phyloP scores from a whole-genome alignment of 23 tunicate species.

The Halocynthia roretzi region DNA sequence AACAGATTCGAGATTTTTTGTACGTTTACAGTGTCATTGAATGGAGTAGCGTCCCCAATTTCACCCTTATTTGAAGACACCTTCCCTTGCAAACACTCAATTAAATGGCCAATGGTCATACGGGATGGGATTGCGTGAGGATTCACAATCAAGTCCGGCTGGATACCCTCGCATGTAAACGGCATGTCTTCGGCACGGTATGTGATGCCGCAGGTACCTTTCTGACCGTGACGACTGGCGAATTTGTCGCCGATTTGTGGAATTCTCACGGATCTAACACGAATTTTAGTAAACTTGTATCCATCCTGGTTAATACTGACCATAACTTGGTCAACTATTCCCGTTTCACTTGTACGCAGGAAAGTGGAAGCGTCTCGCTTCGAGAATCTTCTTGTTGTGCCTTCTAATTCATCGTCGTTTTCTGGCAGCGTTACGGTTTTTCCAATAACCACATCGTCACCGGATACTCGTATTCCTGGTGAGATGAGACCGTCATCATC shows the following conservation, averaged over 20 bases:
- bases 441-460: constrained; percentile 98
- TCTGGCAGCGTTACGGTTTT: constrained; percentile 93
- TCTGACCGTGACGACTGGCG: constrained; percentile 99
- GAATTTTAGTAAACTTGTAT: constrained; percentile 91
- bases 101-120: constrained; percentile 99
- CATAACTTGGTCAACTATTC: constrained; percentile 99
- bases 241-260: constrained; percentile 99
- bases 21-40: constrained; percentile 97
- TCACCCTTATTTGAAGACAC: constrained; percentile 99
- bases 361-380: constrained; percentile 96
- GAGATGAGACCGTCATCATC: constrained; percentile 97
- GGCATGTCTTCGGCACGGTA: constrained; percentile 98
- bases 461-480: constrained; percentile 99
- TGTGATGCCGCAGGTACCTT: constrained; percentile 97
- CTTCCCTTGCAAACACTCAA: constrained; percentile 96
- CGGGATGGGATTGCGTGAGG: constrained; percentile 99
- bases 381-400: constrained; percentile 53
- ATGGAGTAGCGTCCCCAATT: constrained; percentile 99
- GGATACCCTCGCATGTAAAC: constrained; percentile 96
- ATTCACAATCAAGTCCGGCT: constrained; percentile 96
- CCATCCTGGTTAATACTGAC: constrained; percentile 99
- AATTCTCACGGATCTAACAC: constrained; percentile 93
- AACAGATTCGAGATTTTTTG: constrained; percentile 97
- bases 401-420: constrained; percentile 88
- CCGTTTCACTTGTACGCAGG: constrained; percentile 89